phyloP scores from a whole-genome alignment of 2,888 invertebrate species.

The Pinctada fucata region DNA sequence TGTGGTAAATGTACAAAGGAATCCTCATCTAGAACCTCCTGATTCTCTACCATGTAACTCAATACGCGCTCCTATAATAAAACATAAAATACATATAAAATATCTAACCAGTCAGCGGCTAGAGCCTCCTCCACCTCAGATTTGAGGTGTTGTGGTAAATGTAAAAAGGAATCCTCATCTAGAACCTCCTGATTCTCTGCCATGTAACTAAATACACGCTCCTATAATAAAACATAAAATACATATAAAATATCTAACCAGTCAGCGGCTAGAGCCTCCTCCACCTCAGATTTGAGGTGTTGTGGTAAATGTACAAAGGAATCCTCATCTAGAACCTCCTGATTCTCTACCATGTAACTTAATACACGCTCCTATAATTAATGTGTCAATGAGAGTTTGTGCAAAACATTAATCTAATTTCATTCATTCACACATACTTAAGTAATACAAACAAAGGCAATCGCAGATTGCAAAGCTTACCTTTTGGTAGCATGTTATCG shows the following conservation, averaged over 20 bases:
- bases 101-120: constrained; percentile 72
- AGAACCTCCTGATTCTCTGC: constrained; percentile 80
- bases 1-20: constrained; percentile 81
- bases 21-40: constrained; percentile 80
- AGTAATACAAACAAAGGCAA: too few species aligned
- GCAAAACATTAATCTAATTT: not conserved
- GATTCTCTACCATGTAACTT: constrained; percentile 80
- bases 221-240: constrained; percentile 76
- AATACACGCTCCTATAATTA: constrained; percentile 79
- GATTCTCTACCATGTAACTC: constrained; percentile 80
- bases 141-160: constrained; percentile 81
- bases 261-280: constrained; percentile 78
- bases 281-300: constrained; percentile 81
- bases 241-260: constrained; percentile 24
- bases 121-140: constrained; percentile 80
- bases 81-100: too few species aligned
- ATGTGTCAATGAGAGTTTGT: not conserved
- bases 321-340: constrained; percentile 80
- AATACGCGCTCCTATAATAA: constrained; percentile 79
- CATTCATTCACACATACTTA: too few species aligned
- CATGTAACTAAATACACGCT: constrained; percentile 79
- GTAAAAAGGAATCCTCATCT: constrained; percentile 80
- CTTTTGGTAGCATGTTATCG: too few species aligned
- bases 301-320: constrained; percentile 81
- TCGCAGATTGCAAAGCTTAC: too few species aligned